phyloP scores from a whole-genome alignment of 2,113 vertebrate genomes.

The Typhlomys cinereus region DNA sequence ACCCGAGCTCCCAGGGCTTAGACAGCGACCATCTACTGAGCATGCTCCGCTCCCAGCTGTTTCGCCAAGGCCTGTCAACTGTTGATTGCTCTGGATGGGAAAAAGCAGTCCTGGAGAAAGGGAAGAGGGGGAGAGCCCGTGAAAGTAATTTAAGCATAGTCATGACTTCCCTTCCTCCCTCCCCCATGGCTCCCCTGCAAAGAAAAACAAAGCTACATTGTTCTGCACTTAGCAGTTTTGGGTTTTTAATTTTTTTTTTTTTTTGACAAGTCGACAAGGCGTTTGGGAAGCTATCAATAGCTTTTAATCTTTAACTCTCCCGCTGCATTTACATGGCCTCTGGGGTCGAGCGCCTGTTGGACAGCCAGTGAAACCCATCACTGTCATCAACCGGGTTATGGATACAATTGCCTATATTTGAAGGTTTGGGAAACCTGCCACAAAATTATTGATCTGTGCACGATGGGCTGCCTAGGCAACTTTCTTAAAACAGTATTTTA shows the following conservation, averaged over 20 bases:
- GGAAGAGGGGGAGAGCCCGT: not conserved
- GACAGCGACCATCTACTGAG: slow-evolving; percentile 49
- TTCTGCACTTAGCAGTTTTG: not conserved
- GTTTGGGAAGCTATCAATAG: slow-evolving; percentile 1
- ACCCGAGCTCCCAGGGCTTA: not conserved
- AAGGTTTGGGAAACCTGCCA: not conserved
- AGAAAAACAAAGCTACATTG: not conserved
- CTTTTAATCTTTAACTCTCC: slow-evolving; percentile 2
- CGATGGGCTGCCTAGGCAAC: not conserved
- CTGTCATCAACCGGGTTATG: not conserved
- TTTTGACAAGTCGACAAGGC: not conserved
- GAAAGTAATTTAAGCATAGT: not conserved
- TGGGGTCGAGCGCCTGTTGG: not conserved
- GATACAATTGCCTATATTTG: not conserved
- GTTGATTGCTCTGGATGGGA: not conserved
- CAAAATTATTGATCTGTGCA: not conserved
- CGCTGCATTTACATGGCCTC: not conserved
- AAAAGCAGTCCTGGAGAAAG: not conserved
- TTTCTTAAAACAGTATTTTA: slow-evolving; percentile 9
- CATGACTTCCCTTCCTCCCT: too few species aligned
- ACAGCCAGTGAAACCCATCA: not conserved
- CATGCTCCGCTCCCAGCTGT: slow-evolving; percentile 53
- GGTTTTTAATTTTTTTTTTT: not conserved
- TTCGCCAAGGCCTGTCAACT: not conserved
- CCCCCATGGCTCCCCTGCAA: not conserved